Base-by-base conservation (phyloP, 2,888 invertebrate genomes). In the Ypsolopha scabrella region DNA sequence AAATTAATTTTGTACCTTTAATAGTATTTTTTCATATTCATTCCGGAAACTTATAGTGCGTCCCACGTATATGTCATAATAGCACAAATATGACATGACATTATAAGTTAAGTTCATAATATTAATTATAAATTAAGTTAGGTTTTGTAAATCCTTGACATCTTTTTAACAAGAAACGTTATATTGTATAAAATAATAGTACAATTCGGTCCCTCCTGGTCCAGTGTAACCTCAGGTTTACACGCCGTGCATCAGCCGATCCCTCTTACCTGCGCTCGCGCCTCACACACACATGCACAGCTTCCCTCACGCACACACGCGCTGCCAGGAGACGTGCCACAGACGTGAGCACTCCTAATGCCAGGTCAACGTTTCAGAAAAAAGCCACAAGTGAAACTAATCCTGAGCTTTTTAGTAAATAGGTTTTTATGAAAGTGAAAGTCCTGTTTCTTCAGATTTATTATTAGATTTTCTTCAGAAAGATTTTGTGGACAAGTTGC, bases 221-320 rank as follows among this genome's bases (percentile, higher is more conserved):
- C 66, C 66, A 65, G 64, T 67, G 65, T 79, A 76, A 62, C 67
- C 68, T 63, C 67, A 55, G 64, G 67, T 68, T 73, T 72, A 72
- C 59, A 37, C 46, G 41, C 68, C 70, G 69, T 61, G 64, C 62
- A 62, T 68, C 72, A 72, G 71, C 71, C 79, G 78, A 72, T 80
- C 81, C 82, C 50, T 75, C 69, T 80, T 85, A 83, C 83, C 83
- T 83, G 82, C 80, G 81, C 72, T 55, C 57, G 72, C 75, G 66
- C 62, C 35, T 46, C 45, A 10, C 50, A 35, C 46, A 37, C 45
- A 49, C 63, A 64, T 63, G 57, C 61, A 60, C 61, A 48, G 49
- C 51, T 46, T 46, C 39, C 37, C 37, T 33, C 13, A 41, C 60
- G 55, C 61, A 57, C 60, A 53, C 52, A 33, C 54, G 51, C 55